Evolutionary conservation across 2,888 invertebrate genomes (phyloP), one percentile per base, ranked within the genome.

Genomic region (Pegoplata infirma): DNA sequence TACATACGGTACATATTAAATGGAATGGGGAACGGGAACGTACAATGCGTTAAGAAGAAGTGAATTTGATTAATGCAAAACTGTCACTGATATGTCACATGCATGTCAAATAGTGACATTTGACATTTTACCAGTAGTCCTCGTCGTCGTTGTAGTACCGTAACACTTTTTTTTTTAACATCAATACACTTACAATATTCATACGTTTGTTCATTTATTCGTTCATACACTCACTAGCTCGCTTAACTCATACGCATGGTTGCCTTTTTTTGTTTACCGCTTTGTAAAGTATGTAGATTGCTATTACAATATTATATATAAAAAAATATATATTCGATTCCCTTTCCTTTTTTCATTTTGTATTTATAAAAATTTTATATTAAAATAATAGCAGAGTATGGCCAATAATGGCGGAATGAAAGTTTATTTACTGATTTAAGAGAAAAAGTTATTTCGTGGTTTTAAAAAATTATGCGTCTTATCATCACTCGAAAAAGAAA

Each of bases 61-160:
- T 85, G 88, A 88, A 88, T 89, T 89, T 89, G 90, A 90, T 90
- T 90, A 89, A 90, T 89, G 90, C 89, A 88, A 86, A 88, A 87
- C 89, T 89, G 89, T 89, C 89, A 89, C 89, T 89, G 89, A 89
- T 90, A 89, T 89, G 89, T 90, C 90, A 89, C 89, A 89, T 87
- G 89, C 89, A 89, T 88, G 89, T 89, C 90, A 89, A 89, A 87
- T 86, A 85, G 85, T 89, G 89, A 89, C 90, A 88, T 89, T 89
- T 89, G 90, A 89, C 90, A 89, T 89, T 89, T 87, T 86, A 78
- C 82, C 77, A 82, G 82, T 64, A 32, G 40, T 51, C 44, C 56
- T 51, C 44, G 55, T 66, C 12, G 36, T 28, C 17, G 8, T 63
- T 28, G 49, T 55, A 66, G 56, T 68, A 69, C 51, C 56, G 55